Base-by-base conservation (phyloP, 2,888 invertebrate species). In the Tridacna gigas region DNA sequence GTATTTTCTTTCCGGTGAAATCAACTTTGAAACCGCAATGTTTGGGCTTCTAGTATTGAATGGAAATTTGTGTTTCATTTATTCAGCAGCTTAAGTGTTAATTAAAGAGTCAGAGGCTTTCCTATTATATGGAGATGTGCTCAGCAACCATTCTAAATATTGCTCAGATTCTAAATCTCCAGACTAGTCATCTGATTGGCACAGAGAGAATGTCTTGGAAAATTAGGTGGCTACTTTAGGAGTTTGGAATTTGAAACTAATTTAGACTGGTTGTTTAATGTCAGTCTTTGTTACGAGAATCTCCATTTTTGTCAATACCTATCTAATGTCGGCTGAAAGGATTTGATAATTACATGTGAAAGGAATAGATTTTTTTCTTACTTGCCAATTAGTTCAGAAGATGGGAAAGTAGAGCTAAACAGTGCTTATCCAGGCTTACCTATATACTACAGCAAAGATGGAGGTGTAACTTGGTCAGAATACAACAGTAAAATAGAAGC, bases 351-450 rank as follows among this genome's bases (percentile, higher is more conserved):
- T 37, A 37, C 4, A 65, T 65, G n/a, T 1, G 26, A 67, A 15
- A 37, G 18, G 37, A 3, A 13, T 37, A 4, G 11, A 67, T 37
- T 67, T 67, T 71, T 20, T 60, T 28, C 18, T 74, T 20, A 15
- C 28, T 66, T 66, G 11, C 9, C 12, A 79, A 82, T 48, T 61
- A 90, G 90, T 48, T 20, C 79, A 20, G 84, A 82, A 13, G 79
- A 84, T 67, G 81, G 88, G 9, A 86, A 80, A 48, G 77, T 93
- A 61, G 89, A 90, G 61, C 75, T 91, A 67, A 90, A 90, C 84
- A 84, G 89, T 79, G 89, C 89, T 18, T 92, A 91, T 79, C 92
- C 93, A 11, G 93, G 93, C 4, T 85, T 92, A 22, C 90, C 91
- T 3, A 66, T 92, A 15, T 88, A 84, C 73, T 92, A 90, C 86